Conservation (phyloP, 2,797 vertebrate species). For the Lepidocolaptes lacrymiger region DNA sequence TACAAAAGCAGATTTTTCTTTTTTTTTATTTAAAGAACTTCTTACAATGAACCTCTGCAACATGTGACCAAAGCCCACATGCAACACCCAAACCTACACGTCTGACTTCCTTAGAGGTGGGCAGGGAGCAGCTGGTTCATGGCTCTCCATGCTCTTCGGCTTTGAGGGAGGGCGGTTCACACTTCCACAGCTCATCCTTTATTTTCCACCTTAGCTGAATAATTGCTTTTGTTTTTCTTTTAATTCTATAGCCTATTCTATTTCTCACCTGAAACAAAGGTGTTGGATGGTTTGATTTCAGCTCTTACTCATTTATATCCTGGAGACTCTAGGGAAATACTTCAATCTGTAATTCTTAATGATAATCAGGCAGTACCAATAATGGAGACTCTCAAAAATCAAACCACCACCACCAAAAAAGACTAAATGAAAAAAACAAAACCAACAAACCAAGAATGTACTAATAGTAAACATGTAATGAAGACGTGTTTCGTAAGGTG, state of each 20-base stretch:
- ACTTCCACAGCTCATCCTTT: not conserved
- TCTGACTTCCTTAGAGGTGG: not conserved
- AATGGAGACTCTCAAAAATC: not conserved
- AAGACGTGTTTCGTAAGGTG: not conserved
- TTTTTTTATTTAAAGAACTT: not conserved
- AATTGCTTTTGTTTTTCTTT: not conserved
- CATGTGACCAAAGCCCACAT: not conserved
- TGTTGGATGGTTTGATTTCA: not conserved
- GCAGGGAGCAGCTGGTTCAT: not conserved
- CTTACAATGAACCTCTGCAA: not conserved
- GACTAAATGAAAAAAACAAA: not conserved
- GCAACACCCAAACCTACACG: not conserved
- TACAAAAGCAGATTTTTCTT: not conserved
- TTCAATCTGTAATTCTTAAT: not conserved
- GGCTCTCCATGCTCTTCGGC: not conserved
- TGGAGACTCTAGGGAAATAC: not conserved
- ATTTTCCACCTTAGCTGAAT: not conserved
- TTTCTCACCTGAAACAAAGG: not conserved
- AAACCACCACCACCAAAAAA: not conserved
- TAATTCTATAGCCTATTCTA: not conserved
- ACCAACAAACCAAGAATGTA: not conserved
- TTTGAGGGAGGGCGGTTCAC: not conserved
- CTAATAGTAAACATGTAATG: not conserved
- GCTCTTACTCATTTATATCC: not conserved
- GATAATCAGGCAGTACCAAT: not conserved